Conservation (phyloP, 2,888 invertebrate genomes). For the Chirona hameri region DNA sequence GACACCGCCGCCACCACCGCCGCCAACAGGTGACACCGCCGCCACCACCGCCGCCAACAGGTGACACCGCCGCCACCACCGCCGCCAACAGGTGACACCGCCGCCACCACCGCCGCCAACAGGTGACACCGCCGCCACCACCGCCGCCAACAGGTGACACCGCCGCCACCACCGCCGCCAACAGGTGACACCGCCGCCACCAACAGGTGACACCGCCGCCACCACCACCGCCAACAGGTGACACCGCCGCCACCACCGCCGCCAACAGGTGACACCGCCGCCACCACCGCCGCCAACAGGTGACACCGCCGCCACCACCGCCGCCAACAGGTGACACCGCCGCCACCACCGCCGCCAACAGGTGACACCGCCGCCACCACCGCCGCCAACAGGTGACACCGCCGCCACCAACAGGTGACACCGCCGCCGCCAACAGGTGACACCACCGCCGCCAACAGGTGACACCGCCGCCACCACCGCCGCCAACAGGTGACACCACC, state of each 20-base stretch:
- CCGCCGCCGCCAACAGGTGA: neutral
- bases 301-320: neutral
- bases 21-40: neutral
- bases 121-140: neutral
- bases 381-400: neutral
- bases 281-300: neutral
- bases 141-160: neutral
- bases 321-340: neutral
- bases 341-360: neutral
- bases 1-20: neutral
- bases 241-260: neutral
- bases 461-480: no score
- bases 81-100: neutral
- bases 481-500: neutral
- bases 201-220: no score
- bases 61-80: neutral
- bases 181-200: neutral
- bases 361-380: neutral
- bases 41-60: neutral
- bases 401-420: no score
- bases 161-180: neutral
- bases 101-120: neutral
- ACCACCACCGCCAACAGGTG: neutral
- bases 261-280: neutral
- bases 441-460: neutral